phyloP scores from a whole-genome alignment of 2,888 invertebrate species.

The Lumbricus terrestris region DNA sequence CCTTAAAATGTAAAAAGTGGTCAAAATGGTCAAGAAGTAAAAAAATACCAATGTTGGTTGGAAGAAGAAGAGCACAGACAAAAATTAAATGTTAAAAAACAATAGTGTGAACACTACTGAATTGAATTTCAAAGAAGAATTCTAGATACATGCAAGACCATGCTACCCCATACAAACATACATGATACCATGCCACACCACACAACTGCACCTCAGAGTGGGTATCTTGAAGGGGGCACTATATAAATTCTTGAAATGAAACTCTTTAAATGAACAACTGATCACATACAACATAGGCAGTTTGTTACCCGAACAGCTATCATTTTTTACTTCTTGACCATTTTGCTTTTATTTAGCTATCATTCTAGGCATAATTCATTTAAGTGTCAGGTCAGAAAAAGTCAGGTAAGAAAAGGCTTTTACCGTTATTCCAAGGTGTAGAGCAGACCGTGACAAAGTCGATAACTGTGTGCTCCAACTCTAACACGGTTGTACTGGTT shows the following conservation, averaged over 20 bases:
- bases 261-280: too few relatives aligned
- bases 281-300: neutral
- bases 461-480: conserved; percentile 97
- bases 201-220: too few relatives aligned
- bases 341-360: too few relatives aligned
- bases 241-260: too few relatives aligned
- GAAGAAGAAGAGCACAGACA: neutral
- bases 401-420: too few relatives aligned
- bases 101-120: neutral
- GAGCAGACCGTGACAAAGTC: conserved; percentile 95
- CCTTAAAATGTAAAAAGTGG: too few relatives aligned
- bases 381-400: too few relatives aligned
- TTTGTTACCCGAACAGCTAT: neutral
- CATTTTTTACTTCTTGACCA: too few relatives aligned
- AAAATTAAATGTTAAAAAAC: neutral
- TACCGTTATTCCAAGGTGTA: conserved; percentile 74
- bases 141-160: neutral
- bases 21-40: too few relatives aligned
- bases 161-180: neutral
- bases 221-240: too few relatives aligned
- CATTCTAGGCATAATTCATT: neutral
- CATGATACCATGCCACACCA: neutral
- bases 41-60: too few relatives aligned
- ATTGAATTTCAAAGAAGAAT: neutral
- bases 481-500: conserved; percentile 92